These are phyloP conservation scores for Drosophila mojavensis DNA, from an alignment of 1,140 invertebrate species.

Conservation along the genomic window DNA sequence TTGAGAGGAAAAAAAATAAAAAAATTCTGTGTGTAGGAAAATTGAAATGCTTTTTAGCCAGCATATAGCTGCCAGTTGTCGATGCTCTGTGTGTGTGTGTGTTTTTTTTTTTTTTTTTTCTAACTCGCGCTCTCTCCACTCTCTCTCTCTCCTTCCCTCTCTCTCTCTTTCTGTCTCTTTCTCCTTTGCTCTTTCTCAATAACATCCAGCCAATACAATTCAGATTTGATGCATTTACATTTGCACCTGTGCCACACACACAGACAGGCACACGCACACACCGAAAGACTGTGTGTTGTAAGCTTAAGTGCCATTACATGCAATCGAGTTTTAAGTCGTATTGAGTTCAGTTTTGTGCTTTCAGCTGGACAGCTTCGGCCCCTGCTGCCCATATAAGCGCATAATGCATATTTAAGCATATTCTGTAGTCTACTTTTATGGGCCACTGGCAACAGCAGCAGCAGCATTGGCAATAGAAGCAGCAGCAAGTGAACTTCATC, in stretches of 20 bases:
- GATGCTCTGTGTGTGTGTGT: not conserved
- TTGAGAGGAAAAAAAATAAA: constrained; percentile 8
- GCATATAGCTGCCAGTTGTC: constrained; percentile 26
- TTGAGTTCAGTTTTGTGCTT: constrained; percentile 48
- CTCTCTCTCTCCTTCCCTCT: not conserved
- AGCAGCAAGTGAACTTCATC: constrained; percentile 68
- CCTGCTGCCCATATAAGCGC: constrained; percentile 69
- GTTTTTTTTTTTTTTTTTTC: too few relatives aligned
- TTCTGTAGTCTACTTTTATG: constrained; percentile 76
- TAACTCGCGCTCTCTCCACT: constrained; percentile 15
- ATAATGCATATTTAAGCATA: constrained; percentile 83
- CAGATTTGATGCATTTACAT: constrained; percentile 79
- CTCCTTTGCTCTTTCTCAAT: constrained; percentile 37
- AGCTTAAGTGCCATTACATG: constrained; percentile 82
- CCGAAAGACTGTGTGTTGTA: constrained; percentile 58
- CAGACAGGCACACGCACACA: constrained; percentile 15
- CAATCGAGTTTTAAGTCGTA: constrained; percentile 65
- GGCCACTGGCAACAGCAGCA: constrained; percentile 26
- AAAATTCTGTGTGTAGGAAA: constrained; percentile 50
- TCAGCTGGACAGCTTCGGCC: constrained; percentile 22
- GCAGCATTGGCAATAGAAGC: not conserved
- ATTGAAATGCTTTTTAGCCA: constrained; percentile 70
- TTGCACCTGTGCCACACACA: constrained; percentile 66
- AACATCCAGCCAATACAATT: constrained; percentile 60
- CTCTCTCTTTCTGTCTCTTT: not conserved